Evolutionary conservation across 2,888 invertebrate genomes (phyloP), one percentile per base, ranked within the genome.

Genomic region (Cyrtodaria siliqua): DNA sequence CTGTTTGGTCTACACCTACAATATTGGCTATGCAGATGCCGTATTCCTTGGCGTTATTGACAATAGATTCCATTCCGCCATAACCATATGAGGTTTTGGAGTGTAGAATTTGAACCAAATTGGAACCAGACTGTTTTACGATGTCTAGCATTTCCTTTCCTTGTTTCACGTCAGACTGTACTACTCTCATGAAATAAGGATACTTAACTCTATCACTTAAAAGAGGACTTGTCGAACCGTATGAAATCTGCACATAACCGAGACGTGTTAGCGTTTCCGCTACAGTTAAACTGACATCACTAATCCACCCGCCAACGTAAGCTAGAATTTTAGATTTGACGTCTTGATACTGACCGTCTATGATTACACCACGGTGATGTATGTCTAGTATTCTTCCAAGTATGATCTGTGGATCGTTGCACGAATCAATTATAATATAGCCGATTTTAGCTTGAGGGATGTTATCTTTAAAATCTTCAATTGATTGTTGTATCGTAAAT

Each of bases 111-210:
- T 79, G 78, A 1, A 79, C 49, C 20, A 64, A 62, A 56, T 67
- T 66, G 12, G 73, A 59, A 12, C 70, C 70, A 16, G 66, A n/a
- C 1, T 33, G 33, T 18, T 66, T 42, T 0, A 70, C 73, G 0
- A 66, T 44, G 23, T 73, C 49, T 20, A 79, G 57, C 69, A 79
- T 57, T 29, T 49, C 66, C 38, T 60, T 63, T 2, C 61, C 68
- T 53, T 77, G 77, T 4, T 59, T 20, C n/a, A 52, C 33, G 27
- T 77, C 77, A 29, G 56, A 40, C 1, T 52, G 63, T 3, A 71
- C 67, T 14, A 77, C 57, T 14, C 77, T 61, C 77, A 77, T 71
- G 38, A 77, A 77, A 52, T 72, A 68, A 2, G 77, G 77, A 29
- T 63, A 70, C 14, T 40, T 23, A 9, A 1, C 16, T 40, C 68